Evolutionary conservation across 2,113 vertebrate species (phyloP), one percentile per base, ranked within the genome.

Genomic region (Rhea americana): DNA sequence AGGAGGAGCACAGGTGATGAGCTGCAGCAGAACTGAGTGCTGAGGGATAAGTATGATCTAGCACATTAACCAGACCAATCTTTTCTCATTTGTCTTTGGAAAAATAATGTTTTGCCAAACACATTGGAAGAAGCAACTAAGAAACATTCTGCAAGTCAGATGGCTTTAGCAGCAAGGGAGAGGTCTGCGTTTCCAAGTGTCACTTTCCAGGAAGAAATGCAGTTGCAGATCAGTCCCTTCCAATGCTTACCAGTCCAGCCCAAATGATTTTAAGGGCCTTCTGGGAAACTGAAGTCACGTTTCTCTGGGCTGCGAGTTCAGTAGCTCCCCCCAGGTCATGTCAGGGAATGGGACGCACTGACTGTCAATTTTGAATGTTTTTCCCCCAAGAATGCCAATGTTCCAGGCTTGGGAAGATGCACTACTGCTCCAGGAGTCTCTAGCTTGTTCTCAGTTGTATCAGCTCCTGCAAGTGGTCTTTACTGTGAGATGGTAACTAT

Each of bases 211-310:
- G 79, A 90, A 71, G 75, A 81, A 83, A 70, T 2, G 56, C 56
- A 81, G 82, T 82, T 68, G 68, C 48, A 91, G 50, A 73, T 37
- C 37, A 45, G 56, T 79, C 70, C 47, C 70, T 53, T 82, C 51
- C 79, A 66, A 26, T 3, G 19, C 28, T 55, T 7, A 4, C 43
- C 56, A 48, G 32, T 25, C 62, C 15, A 55, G 22, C 53, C 62
- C 39, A 25, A 43, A 63, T 45, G 22, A 74, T 59, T 85, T 79
- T 11, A 74, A 13, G 15, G 78, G 1, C 32, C 35, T 39, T 71
- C 43, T 35, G 20, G 41, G 48, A 81, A 77, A 37, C 4, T 5
- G 20, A 32, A 74, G 91, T n/a, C 50, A 4, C 39, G n/a, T 26
- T 65, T 37, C 73, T 43, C 63, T 41, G 48, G 48, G 56, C 5